phyloP scores from a whole-genome alignment of 92 coral and sea anemone genomes.

The Paramuricea clavata region DNA sequence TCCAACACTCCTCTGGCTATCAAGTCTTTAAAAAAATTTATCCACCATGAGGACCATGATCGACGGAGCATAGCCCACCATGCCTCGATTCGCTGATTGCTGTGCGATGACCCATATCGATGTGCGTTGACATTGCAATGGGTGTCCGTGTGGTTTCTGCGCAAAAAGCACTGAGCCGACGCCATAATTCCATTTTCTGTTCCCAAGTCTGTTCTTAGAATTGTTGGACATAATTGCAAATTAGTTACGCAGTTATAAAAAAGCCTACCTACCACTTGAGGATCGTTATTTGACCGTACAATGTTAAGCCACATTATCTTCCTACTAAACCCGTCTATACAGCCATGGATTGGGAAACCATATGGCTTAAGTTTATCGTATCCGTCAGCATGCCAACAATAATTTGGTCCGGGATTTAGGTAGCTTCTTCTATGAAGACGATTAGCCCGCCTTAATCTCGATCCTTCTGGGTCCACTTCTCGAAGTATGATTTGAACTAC shows the following conservation, averaged over 20 bases:
- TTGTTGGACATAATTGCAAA: neutral
- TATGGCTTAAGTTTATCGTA: constrained; percentile 19
- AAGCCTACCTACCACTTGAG: neutral
- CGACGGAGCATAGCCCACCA: neutral
- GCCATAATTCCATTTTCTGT: constrained; percentile 31
- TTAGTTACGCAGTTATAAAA: neutral
- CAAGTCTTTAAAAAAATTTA: neutral
- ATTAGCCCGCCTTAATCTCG: neutral
- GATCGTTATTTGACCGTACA: constrained; percentile 3
- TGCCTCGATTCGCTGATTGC: neutral
- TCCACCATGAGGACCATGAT: neutral
- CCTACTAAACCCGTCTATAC: constrained; percentile 12
- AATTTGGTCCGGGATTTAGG: constrained; percentile 51
- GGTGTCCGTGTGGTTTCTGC: neutral
- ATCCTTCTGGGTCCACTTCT: constrained; percentile 8
- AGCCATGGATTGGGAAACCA: constrained; percentile 21
- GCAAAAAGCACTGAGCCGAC: constrained; percentile 21
- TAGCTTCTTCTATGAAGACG: constrained; percentile 11
- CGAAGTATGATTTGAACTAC: neutral
- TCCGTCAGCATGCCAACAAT: constrained; percentile 55
- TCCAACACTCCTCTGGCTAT: neutral
- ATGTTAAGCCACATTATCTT: constrained; percentile 8
- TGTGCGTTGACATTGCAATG: neutral
- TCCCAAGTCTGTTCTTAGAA: constrained; percentile 9
- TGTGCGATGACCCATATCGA: neutral